Evolutionary conservation across 1,140 invertebrate genomes (phyloP).

Genomic region (Drosophila tristis): DNA sequence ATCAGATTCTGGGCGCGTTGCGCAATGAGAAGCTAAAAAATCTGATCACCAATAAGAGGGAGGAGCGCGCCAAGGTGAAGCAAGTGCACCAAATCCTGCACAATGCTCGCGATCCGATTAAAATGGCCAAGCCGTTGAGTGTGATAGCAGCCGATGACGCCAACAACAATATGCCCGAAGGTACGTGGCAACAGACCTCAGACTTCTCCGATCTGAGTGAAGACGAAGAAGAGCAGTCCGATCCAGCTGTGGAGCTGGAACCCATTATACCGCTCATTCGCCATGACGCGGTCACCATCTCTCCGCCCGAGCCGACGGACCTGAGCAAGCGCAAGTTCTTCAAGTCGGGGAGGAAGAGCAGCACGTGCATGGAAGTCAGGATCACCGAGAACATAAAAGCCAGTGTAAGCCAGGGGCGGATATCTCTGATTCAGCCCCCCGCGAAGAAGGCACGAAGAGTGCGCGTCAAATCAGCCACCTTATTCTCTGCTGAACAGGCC

Average conservation of each 20-base stretch:
- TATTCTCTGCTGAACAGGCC: constrained; percentile 77
- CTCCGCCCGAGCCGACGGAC: constrained; percentile 3
- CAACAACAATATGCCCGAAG: constrained; percentile 55
- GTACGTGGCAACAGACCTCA: constrained; percentile 1
- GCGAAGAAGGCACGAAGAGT: constrained; percentile 47
- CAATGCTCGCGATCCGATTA: constrained; percentile 66
- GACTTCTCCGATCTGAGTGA: constrained; percentile 70
- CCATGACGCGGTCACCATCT: constrained; percentile 24
- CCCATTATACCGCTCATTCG: constrained; percentile 73
- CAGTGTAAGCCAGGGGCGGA: constrained; percentile 69
- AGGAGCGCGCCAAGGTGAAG: constrained; percentile 70
- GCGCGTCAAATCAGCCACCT: constrained; percentile 61
- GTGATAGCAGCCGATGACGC: constrained; percentile 44
- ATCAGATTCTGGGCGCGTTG: constrained; percentile 58
- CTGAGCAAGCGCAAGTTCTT: constrained; percentile 69
- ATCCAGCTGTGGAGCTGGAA: constrained; percentile 45
- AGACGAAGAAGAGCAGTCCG: constrained; percentile 27
- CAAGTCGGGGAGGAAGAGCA: constrained; percentile 63
- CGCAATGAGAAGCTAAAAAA: constrained; percentile 72
- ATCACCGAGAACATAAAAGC: constrained; percentile 76
- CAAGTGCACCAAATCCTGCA: constrained; percentile 71
- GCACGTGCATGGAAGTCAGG: constrained; percentile 71
- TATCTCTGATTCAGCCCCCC: constrained; percentile 55
- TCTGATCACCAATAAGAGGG: constrained; percentile 65
- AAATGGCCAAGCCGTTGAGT: constrained; percentile 76